Evolutionary conservation across 2,888 invertebrate genomes (phyloP), one percentile per base, ranked within the genome.

Genomic region (Argyresthia albistria): DNA sequence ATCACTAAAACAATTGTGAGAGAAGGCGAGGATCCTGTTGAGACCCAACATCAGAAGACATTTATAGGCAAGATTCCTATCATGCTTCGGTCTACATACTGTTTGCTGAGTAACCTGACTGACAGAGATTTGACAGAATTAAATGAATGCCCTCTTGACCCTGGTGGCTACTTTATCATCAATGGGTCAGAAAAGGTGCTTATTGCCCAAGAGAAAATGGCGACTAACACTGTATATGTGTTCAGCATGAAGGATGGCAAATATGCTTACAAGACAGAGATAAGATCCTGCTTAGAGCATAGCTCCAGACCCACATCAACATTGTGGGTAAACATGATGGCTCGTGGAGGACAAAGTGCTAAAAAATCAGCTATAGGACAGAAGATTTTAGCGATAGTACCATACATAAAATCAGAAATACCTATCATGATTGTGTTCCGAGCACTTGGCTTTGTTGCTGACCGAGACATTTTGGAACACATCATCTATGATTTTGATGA

Each of bases 401-500:
- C 99, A 0, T 99, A 99, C 70, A 98, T 99, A 57, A 98, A 97
- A 73, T 98, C 99, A 86, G 99, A 99, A 89, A 99, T 99, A 65
- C 99, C 99, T 0, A 98, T 99, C 54, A 99, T 99, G 95, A 98
- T 99, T 72, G 99, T 99, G 1, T 99, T 99, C 76, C 91, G 99
- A 73, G 99, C 99, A n/a, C 88, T 98, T 55, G 99, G 99, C 39
- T 99, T 99, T 86, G 99, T 99, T 46, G 98, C 99, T 8, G 99
- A 99, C 82, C 91, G 99, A 69, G 99, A 99, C 83, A 99, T 99
- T 67, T 89, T 99, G 16, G 99, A 99, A 73, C 99, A 99, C 70
- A 99, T 99, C 57, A 99, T 99, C 67, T 99, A 99, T 76, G 99
- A 99, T 74, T 99, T 99, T 84, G 98, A 99, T 80, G 99, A 99